Conservation (phyloP, 2,113 vertebrate genomes). For the Rhinolophus ferrumequinum region DNA sequence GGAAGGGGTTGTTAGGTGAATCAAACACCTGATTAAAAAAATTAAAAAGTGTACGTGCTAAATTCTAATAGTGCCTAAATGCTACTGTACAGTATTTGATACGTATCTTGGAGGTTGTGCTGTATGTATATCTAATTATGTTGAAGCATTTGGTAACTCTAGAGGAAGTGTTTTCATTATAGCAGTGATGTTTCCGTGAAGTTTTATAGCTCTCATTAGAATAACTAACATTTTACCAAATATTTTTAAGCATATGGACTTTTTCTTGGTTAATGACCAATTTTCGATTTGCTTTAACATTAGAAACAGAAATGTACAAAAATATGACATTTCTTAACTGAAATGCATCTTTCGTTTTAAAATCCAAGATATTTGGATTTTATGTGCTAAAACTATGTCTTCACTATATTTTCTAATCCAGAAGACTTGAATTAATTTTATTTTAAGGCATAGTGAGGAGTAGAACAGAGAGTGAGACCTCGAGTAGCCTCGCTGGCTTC, state of each 20-base stretch:
- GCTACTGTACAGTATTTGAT: neutral
- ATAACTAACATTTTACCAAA: neutral
- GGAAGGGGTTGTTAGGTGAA: neutral
- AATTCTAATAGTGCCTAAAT: neutral
- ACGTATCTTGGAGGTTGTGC: neutral
- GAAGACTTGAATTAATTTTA: neutral
- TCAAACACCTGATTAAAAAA: neutral
- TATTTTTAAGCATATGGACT: neutral
- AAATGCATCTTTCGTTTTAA: neutral
- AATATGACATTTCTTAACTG: neutral
- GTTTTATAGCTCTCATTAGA: neutral
- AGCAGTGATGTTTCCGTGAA: neutral
- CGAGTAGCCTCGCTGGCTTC: neutral
- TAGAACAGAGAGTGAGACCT: accelerated
- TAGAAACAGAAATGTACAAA: neutral
- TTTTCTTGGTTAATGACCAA: neutral
- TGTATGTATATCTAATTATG: neutral
- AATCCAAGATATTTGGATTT: neutral
- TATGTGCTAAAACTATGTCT: neutral
- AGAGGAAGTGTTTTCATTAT: neutral
- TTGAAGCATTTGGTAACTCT: neutral
- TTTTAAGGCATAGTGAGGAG: neutral
- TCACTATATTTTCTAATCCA: neutral
- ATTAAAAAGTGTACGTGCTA: neutral
- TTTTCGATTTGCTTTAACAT: neutral